Evolutionary conservation across 2,888 invertebrate species (phyloP).

Genomic region (Cryptophagus acutangulus): DNA sequence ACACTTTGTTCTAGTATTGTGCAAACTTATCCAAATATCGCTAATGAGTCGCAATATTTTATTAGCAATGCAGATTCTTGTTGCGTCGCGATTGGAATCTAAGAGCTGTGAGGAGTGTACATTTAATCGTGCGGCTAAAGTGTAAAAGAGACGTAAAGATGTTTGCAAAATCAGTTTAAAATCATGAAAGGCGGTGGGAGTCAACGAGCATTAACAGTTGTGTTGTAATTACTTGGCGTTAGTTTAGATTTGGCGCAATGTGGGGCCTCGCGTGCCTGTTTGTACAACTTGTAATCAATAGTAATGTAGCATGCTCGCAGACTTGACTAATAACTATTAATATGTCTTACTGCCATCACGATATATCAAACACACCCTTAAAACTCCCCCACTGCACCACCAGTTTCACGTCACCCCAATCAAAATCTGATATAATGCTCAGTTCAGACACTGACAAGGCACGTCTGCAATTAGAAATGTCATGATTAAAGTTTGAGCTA

Average conservation of each 20-base stretch:
- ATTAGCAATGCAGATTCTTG: too few species aligned
- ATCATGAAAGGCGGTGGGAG: slow-evolving; percentile 11
- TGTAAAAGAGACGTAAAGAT: too few species aligned
- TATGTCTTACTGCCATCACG: slow-evolving; percentile 47
- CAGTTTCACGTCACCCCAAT: slow-evolving; percentile 25
- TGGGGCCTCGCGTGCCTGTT: slow-evolving; percentile 41
- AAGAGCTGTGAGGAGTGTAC: too few species aligned
- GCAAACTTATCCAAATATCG: too few species aligned
- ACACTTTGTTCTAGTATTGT: too few species aligned
- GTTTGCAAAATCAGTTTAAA: slow-evolving; percentile 9
- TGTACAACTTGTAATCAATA: slow-evolving; percentile 44
- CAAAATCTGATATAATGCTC: slow-evolving; percentile 33
- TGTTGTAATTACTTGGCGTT: slow-evolving; percentile 41
- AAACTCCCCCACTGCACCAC: slow-evolving; percentile 15
- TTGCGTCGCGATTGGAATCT: too few species aligned
- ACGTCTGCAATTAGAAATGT: slow-evolving; percentile 30
- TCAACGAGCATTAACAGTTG: slow-evolving; percentile 21
- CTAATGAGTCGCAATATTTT: too few species aligned
- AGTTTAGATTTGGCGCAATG: slow-evolving; percentile 43
- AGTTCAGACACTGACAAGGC: slow-evolving; percentile 26
- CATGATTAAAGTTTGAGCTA: slow-evolving; percentile 25
- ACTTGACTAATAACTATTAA: slow-evolving; percentile 48
- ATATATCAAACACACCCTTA: slow-evolving; percentile 43
- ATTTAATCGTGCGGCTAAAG: too few species aligned
- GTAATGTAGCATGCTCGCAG: slow-evolving; percentile 44